Conservation (phyloP, 2,113 vertebrate species). For the Sterrhoptilus dennistouni region DNA sequence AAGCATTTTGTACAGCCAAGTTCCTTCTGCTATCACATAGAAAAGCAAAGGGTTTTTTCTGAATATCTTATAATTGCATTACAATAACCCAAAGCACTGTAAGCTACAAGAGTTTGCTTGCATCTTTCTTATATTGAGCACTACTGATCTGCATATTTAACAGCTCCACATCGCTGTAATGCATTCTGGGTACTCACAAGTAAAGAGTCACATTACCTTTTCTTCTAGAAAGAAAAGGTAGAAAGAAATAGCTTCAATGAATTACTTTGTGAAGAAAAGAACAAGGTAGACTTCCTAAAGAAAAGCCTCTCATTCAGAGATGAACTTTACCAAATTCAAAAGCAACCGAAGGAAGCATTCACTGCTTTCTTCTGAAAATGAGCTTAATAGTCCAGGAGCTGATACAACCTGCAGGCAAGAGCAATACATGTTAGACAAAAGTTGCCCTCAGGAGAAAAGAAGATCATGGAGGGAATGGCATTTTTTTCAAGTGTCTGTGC, state of each 20-base stretch:
- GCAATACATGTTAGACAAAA: slow-evolving; percentile 5
- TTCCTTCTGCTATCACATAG: neutral
- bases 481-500: neutral
- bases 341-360: neutral
- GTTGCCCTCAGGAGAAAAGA: neutral
- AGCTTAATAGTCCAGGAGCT: neutral
- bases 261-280: neutral
- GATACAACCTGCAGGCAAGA: neutral
- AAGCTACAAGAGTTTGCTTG: neutral
- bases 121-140: neutral
- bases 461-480: neutral
- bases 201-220: neutral
- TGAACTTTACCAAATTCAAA: slow-evolving; percentile 21
- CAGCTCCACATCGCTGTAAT: neutral
- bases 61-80: neutral
- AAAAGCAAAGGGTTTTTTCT: slow-evolving; percentile 7
- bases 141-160: neutral
- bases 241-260: slow-evolving; percentile 6
- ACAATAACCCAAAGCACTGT: neutral
- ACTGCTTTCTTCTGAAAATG: neutral
- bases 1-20: neutral
- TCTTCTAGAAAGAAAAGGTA: neutral
- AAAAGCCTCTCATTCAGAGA: neutral
- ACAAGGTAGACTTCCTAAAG: slow-evolving; percentile 21
- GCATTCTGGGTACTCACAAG: neutral